Evolutionary conservation across 2,113 vertebrate genomes (phyloP), one percentile per base, ranked within the genome.

Genomic region (Thamnaconus septentrionalis): DNA sequence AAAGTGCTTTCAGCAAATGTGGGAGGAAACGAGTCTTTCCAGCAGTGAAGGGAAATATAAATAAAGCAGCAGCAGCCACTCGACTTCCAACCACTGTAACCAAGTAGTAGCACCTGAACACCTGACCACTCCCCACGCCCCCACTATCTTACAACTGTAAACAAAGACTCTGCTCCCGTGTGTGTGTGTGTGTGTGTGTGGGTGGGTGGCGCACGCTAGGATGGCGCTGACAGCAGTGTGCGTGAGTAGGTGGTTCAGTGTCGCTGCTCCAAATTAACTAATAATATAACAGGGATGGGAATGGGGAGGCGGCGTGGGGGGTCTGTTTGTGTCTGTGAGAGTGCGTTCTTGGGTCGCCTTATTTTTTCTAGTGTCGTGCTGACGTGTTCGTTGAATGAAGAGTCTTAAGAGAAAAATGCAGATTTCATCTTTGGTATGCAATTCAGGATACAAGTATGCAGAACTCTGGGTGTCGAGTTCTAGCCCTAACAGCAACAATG

Each of bases 1-100:
- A 79, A 78, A 83, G 83, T 82, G 83, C 86, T 85, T 86, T 82
- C 85, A 88, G 77, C 78, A 85, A 84, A 87, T 85, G 88, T 87
- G 83, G 85, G 84, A 85, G 84, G 78, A 61, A 84, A 64, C 18
- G 65, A 74, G 67, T 83, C 68, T 87, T 78, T 64, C 71, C 80
- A 75, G 70, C 66, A 84, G 41, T 72, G 66, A 76, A 31, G 18
- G 18, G 18, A 31, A 31, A 31, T 31, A 31, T 31, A 31, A 31
- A 31, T 31, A 31, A 31, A 31, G 18, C 18, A 31, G 18, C 18
- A 31, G 48, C 48, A 66, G 82, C 83, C 76, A 85, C 18, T 31
- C 72, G 74, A 83, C 79, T 75, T 43, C 60, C 41, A 70, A 78
- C 71, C 66, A 62, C 50, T 49, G 47, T 3, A 44, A 75, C 59